These are phyloP conservation scores for Philaethria dido DNA, from an alignment of 2,888 invertebrate genomes.

Conservation along the genomic window DNA sequence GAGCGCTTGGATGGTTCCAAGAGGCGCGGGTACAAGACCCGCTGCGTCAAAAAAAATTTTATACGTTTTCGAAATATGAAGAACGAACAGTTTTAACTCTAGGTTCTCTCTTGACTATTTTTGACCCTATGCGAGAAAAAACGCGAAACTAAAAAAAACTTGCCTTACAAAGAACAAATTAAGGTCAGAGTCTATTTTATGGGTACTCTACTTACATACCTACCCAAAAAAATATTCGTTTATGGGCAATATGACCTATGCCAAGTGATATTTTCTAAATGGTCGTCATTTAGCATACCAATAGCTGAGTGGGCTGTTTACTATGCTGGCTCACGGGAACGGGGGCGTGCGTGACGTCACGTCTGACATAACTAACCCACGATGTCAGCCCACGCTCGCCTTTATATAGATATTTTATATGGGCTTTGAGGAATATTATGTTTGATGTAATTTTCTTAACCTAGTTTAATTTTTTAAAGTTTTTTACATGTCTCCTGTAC, in stretches of 20 bases:
- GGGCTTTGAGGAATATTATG: background rate
- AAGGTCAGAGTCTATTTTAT: no score
- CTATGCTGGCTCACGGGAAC: constrained; percentile 29
- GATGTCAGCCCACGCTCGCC: constrained; percentile 17
- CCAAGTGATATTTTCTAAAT: constrained; percentile 20
- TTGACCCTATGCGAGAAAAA: no score
- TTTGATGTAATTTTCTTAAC: background rate
- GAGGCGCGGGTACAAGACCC: no score
- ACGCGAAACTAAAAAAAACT: no score
- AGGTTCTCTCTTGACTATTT: no score
- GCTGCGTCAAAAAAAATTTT: no score
- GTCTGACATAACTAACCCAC: constrained; percentile 33
- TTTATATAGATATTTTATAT: constrained; percentile 25
- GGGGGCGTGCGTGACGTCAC: constrained; percentile 42
- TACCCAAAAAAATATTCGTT: background rate
- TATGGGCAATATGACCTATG: constrained; percentile 16
- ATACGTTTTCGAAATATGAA: no score
- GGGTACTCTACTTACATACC: no score
- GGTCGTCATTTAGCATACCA: constrained; percentile 22
- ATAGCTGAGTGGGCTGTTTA: constrained; percentile 16
- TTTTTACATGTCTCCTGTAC: background rate
- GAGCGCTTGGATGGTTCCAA: no score
- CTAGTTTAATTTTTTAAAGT: background rate
- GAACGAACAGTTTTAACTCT: no score
- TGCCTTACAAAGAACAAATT: no score